Conservation (phyloP, 1,140 invertebrate species). For the Linepithema humile region DNA sequence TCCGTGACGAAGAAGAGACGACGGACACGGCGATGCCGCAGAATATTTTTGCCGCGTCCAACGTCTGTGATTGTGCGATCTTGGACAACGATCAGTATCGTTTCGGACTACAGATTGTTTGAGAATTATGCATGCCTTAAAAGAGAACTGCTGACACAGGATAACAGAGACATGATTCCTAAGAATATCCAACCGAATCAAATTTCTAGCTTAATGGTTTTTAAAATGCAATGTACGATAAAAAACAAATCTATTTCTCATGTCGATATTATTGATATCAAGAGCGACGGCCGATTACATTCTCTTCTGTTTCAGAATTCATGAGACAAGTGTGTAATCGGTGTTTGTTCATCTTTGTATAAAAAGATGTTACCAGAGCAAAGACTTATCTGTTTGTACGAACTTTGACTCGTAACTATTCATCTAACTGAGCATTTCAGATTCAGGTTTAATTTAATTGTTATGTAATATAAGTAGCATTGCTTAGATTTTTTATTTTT, state of each 20-base stretch:
- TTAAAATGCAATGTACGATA: conserved; percentile 3
- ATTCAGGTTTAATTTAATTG: conserved; percentile 10
- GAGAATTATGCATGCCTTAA: conserved; percentile 17
- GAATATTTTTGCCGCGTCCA: conserved; percentile 64
- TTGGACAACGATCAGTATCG: conserved; percentile 60
- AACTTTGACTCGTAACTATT: conserved; percentile 19
- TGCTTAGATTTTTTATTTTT: conserved; percentile 46
- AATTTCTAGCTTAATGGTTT: conserved; percentile 29
- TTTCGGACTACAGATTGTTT: conserved; percentile 72
- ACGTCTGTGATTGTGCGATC: conserved; percentile 61
- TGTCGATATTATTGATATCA: neutral
- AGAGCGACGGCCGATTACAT: conserved; percentile 9
- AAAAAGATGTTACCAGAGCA: neutral
- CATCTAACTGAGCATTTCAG: conserved; percentile 16
- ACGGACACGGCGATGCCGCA: conserved; percentile 59
- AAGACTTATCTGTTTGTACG: neutral
- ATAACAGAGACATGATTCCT: neutral
- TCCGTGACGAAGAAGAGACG: conserved; percentile 64
- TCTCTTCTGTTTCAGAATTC: neutral
- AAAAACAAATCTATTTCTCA: neutral
- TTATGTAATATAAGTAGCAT: conserved; percentile 24
- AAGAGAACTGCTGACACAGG: neutral
- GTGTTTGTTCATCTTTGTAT: neutral
- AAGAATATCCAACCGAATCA: neutral
- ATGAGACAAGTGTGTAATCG: neutral